Evolutionary conservation across 2,797 vertebrate species (phyloP).

Genomic region (Dryobates pubescens): DNA sequence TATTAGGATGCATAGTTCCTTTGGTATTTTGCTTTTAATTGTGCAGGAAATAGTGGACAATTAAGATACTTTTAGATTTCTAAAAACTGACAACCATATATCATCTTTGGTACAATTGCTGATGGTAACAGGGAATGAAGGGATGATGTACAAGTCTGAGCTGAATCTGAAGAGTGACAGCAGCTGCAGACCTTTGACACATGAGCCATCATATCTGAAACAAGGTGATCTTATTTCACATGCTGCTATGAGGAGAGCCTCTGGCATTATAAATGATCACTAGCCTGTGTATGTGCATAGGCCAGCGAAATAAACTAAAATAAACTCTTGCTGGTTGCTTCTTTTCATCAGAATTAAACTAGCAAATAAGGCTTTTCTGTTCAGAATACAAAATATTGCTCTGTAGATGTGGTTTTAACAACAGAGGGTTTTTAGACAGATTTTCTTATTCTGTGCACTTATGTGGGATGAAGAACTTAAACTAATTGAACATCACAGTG

Average conservation of each 20-base stretch:
- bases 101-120: not conserved
- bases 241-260: slow-evolving; percentile 60
- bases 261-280: slow-evolving; percentile 61
- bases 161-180: slow-evolving; percentile 65
- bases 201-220: slow-evolving; percentile 74
- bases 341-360: not conserved
- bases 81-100: not conserved
- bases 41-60: slow-evolving; percentile 1
- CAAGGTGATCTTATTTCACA: slow-evolving; percentile 73
- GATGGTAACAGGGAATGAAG: not conserved
- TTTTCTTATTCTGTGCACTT: not conserved
- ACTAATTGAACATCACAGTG: not conserved
- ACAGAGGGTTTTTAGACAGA: not conserved
- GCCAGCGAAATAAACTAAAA: slow-evolving; percentile 57
- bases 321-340: slow-evolving; percentile 39
- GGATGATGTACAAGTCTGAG: not conserved
- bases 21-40: not conserved
- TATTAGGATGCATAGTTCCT: not conserved
- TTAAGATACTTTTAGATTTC: not conserved
- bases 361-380: not conserved
- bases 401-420: not conserved
- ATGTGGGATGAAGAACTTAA: slow-evolving; percentile 2
- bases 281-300: not conserved
- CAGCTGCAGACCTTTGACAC: slow-evolving; percentile 78
- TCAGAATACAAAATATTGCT: slow-evolving; percentile 14